These are phyloP conservation scores for Actinia tenebrosa DNA, from an alignment of 64 coral and sea anemone genomes.

Conservation along the genomic window DNA sequence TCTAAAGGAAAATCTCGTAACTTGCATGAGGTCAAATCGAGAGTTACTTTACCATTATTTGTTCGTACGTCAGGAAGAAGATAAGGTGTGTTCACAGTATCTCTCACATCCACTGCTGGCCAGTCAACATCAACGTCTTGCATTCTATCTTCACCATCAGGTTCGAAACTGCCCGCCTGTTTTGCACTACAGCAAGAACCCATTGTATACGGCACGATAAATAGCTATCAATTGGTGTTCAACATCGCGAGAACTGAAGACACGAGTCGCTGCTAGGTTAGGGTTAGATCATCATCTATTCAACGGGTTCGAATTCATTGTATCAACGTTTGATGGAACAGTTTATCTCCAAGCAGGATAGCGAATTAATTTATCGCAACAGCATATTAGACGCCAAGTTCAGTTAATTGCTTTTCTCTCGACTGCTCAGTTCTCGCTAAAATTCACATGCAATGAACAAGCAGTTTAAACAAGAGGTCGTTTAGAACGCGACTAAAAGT, in stretches of 20 bases:
- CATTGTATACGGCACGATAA: not conserved
- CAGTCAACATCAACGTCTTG: conserved; percentile 25
- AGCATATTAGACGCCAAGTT: not conserved
- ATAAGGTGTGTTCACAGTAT: not conserved
- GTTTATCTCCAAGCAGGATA: not conserved
- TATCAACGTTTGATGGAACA: not conserved
- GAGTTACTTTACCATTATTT: conserved; percentile 61
- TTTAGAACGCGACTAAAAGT: too few relatives aligned
- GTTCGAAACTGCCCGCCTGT: not conserved
- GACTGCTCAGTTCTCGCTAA: not conserved
- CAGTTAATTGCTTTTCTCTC: not conserved
- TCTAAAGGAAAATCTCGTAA: conserved; percentile 55
- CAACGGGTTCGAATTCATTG: not conserved
- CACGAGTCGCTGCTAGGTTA: not conserved
- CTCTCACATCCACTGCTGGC: conserved; percentile 46
- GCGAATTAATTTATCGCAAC: not conserved
- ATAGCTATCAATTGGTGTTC: not conserved
- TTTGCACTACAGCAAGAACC: not conserved
- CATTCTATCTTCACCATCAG: conserved; percentile 9
- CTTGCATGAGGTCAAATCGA: conserved; percentile 56
- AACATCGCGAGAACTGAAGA: not conserved
- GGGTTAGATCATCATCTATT: not conserved
- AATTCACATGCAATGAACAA: not conserved
- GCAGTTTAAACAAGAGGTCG: not conserved
- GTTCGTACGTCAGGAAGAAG: conserved; percentile 49